These are phyloP conservation scores for Orchesella cincta DNA, from an alignment of 1,140 invertebrate species.

Conservation along the genomic window DNA sequence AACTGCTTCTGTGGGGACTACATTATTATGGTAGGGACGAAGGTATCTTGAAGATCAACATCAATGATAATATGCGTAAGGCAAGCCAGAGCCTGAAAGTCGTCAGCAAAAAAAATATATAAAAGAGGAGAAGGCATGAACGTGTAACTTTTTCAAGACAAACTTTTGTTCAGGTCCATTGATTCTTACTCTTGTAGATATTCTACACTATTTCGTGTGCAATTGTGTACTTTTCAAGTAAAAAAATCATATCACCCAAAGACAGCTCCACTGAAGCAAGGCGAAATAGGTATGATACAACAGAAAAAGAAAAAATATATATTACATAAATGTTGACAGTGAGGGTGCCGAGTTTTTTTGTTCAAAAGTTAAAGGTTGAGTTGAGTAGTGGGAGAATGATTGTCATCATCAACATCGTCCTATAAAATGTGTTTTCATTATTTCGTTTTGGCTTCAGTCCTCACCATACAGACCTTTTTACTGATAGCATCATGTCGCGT, in stretches of 20 bases:
- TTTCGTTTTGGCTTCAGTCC: neutral
- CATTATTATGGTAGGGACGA: neutral
- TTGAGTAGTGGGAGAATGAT: neutral
- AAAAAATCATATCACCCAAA: slow-evolving; percentile 16
- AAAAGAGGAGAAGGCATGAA: neutral
- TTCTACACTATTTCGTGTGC: neutral
- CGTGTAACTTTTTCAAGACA: slow-evolving; percentile 29
- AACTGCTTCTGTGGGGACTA: neutral
- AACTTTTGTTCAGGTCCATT: slow-evolving; percentile 46
- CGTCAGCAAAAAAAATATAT: neutral
- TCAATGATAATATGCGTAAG: neutral
- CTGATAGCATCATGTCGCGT: slow-evolving; percentile 38
- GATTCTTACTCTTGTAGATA: slow-evolving; percentile 25
- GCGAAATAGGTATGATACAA: neutral
- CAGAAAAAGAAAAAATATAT: neutral
- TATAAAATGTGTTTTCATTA: slow-evolving; percentile 14
- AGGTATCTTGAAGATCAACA: slow-evolving; percentile 13
- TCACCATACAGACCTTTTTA: neutral
- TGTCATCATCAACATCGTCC: slow-evolving; percentile 9
- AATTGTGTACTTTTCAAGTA: neutral
- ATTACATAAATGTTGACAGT: slow-evolving; percentile 20
- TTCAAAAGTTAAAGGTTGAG: neutral
- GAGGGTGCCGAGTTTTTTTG: neutral
- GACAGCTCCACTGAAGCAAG: neutral
- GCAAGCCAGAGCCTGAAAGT: neutral